A percentile compares a stretch with the other conserved stretches of the same genome.
phyloP scores from a whole-genome alignment of 2,888 invertebrate species.

The Neoitamus cyanurus region DNA sequence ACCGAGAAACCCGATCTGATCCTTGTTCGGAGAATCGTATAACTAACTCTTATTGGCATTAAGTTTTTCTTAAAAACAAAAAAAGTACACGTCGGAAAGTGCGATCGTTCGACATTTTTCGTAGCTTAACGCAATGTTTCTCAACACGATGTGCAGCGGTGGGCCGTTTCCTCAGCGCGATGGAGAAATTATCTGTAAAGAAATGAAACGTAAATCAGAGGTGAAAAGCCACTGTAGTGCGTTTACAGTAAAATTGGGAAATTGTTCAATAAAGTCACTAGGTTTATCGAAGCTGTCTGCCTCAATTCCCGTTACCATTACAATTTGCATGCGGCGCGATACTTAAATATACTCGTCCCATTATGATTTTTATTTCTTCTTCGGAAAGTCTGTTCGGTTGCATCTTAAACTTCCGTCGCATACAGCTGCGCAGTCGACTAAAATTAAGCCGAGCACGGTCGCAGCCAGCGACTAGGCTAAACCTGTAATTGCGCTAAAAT shows the following conservation, averaged over 20 bases:
- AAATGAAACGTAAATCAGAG: neutral
- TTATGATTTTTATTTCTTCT: neutral
- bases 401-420: neutral
- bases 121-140: neutral
- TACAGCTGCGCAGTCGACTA: neutral
- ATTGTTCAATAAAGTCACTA: neutral
- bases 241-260: neutral
- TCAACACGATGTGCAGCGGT: neutral
- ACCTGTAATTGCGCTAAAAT: neutral
- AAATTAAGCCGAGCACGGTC: neutral
- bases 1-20: neutral
- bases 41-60: neutral
- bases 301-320: neutral
- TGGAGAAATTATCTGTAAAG: neutral
- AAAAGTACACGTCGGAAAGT: neutral
- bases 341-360: neutral
- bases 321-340: neutral
- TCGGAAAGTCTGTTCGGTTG: neutral
- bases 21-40: neutral
- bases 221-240: neutral
- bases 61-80: constrained; percentile 23
- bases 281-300: neutral
- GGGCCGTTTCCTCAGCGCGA: neutral
- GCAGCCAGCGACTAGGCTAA: neutral
- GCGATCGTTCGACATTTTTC: constrained; percentile 13